A percentile compares a stretch with the other conserved stretches of the same genome.
These are phyloP conservation scores for Cynoglossus semilaevis DNA, from an alignment of 2,113 vertebrate genomes.

Conservation along the genomic window DNA sequence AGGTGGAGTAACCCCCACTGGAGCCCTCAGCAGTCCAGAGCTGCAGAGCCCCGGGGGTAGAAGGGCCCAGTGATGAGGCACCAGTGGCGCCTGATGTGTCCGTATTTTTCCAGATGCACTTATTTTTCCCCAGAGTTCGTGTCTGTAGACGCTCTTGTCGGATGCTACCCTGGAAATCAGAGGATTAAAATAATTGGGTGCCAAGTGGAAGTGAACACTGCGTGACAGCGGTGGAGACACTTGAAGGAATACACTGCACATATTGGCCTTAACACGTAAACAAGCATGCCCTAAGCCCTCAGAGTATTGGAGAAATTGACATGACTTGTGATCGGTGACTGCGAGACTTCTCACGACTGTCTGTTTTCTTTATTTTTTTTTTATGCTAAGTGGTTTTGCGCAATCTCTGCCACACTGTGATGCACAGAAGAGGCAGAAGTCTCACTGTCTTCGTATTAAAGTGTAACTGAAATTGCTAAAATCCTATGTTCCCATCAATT, in stretches of 20 bases:
- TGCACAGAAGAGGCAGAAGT: constrained; percentile 45
- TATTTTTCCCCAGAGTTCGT: constrained; percentile 69
- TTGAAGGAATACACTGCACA: constrained; percentile 74
- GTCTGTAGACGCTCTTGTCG: constrained; percentile 66
- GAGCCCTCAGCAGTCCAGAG: constrained; percentile 42
- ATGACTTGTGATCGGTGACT: constrained; percentile 40
- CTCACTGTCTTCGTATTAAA: constrained; percentile 40
- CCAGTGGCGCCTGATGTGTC: constrained; percentile 65
- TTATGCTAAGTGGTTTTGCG: constrained; percentile 44
- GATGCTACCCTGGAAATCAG: constrained; percentile 78
- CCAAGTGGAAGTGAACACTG: constrained; percentile 76
- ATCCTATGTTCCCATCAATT: constrained; percentile 61
- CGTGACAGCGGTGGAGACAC: constrained; percentile 74
- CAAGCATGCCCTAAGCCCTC: constrained; percentile 18
- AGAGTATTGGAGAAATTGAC: constrained; percentile 24
- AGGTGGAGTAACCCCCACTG: constrained; percentile 50
- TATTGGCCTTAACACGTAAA: constrained; percentile 46
- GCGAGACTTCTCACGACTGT: constrained; percentile 63
- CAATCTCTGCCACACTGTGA: constrained; percentile 24
- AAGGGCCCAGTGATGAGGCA: constrained; percentile 56
- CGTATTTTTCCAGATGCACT: constrained; percentile 61
- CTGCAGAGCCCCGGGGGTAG: constrained; percentile 51
- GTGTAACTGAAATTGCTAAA: constrained; percentile 72
- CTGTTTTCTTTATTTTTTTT: constrained; percentile 49
- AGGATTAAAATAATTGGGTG: constrained; percentile 82